Base-by-base conservation (phyloP, 2,888 invertebrate species). In the Cantharis flavilabris region DNA sequence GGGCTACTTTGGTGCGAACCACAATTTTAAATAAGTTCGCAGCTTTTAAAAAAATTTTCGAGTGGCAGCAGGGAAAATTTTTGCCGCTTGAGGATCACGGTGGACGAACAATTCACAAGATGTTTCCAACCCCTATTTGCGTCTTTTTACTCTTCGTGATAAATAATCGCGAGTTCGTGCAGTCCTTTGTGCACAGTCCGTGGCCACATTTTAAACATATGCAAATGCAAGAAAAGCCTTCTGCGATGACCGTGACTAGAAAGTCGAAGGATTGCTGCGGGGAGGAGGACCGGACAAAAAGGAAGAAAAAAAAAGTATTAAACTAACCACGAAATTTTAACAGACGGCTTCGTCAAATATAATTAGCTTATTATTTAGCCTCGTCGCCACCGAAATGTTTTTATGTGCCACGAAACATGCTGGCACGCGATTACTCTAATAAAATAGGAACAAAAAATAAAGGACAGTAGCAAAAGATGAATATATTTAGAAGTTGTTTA, bases 141-240 rank as follows among this genome's bases (percentile, higher is more conserved):
- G 73, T 81, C 80, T 73, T 81, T 81, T 80, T 77, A 71, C 76
- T 81, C 80, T 82, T 82, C 83, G 85, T 84, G 87, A 88, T 88
- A 88, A 88, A 88, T 88, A 88, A 88, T 88, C 86, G 87, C 84
- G 83, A 81, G 83, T 86, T 85, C 87, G 87, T 87, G 88, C 84
- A 83, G 84, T 86, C 86, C 86, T 88, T 87, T 87, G 86, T 88
- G 86, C 83, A 83, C 85, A 81, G 83, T 84, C 84, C 85, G 86
- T 85, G 87, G 86, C 86, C 88, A 88, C 88, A 87, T 88, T 87
- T 88, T 87, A 87, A 88, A 87, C 87, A 84, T 87, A 88, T 88
- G 88, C 88, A 88, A 88, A 88, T 88, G 85, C 82, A 81, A 67
- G 80, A 84, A 67, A 86, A 86, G 85, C 86, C 86, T 85, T 83